Base-by-base conservation (phyloP, 2,888 invertebrate genomes). In the Tortrix viridana region DNA sequence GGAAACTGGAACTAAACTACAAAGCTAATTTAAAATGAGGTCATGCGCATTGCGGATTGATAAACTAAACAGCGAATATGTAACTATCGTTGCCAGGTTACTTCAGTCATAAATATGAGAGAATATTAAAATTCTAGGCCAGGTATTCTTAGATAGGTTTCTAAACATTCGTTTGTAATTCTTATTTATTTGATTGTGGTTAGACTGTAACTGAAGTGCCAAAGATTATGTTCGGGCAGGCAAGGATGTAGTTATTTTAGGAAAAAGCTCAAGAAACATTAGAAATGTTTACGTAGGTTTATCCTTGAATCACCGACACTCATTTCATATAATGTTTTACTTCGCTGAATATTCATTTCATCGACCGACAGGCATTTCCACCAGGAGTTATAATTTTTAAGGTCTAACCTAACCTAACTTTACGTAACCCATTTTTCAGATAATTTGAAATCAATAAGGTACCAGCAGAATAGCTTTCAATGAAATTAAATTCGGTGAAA, bases 81-180 rank as follows among this genome's bases (percentile, higher is more conserved):
- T 41, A 50, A 20, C 18, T 9, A 49, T 44, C 47, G 41, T 32
- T 50, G 46, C 62, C 62, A 62, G 56, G 50, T 50, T 46, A 56
- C 43, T 50, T 22, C 7, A 32, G 56, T 46, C 56, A 50, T 57
- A 52, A 57, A 57, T 62, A 57, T 56, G 43, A 26, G 46, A 38
- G 62, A 56, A 57, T 62, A 62, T 52, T 52, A 62, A 62, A 56
- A 62, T 62, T 57, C 62, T 62, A 52, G 56, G 62, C 49, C 62
- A n/a, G 7, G 20, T 62, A 62, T 62, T 62, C 46, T 46, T 23
- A 38, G 46, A 55, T 55, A 16, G 55, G 49, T 57, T 57, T 52
- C 56, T 52, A 57, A 38, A 57, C 50, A 52, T 62, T 56, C 43
- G 46, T 23, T 23, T 37, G 37, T 32, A 32, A 49, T 55, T n/a